Base-by-base conservation (phyloP, 2,888 invertebrate genomes). In the Bibio marci region DNA sequence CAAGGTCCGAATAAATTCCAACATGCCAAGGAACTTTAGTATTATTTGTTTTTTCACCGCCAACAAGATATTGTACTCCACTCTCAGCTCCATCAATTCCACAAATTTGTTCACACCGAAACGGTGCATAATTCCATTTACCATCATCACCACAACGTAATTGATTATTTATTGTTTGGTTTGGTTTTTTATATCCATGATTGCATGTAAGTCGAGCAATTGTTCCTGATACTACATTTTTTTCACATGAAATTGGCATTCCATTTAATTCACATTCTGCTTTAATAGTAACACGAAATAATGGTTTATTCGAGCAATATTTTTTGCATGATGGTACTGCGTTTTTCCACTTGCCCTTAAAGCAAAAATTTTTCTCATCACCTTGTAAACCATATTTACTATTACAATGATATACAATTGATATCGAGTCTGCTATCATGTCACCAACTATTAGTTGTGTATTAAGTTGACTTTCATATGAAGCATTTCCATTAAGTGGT, bases 101-200 rank as follows among this genome's bases (percentile, higher is more conserved):
- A 35, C 56, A 58, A 2, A 47, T 40, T 3, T 50, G 51, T 8
- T 41, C 38, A 39, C 57, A 58, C 3, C 39, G 43, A 4, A 44
- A 46, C 30, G 52, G 47, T 2, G 35, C 4, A 18, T 42, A 41
- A 14, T 45, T 40, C 58, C 57, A 58, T 27, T 45, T 41, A 1
- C 53, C 54, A 42, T 46, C 30, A 0, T 19, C 32, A 5, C 42
- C 42, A 36, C 58, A 58, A 18, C 19, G 41, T 6, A 39, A 8
- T 1, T 13, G n/a, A 10, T 34, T 37, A 33, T 26, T n/a, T 22
- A 12, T 8, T 8, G 28, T 10, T 35, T 22, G 18, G 5, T 36
- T 14, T 2, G 39, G 38, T 33, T 37, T 34, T 10, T 13, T 12
- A 26, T 42, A 42, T 4, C 42, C 42, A 14, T 36, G 8, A 19